These are phyloP conservation scores for human DNA, from an alignment of 2,113 vertebrate species.

Conservation along the genomic window GRCh38 chr16:48900501-48901000, in stretches of 20 bases:
- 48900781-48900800: background rate
- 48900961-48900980: too few species aligned
- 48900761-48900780: background rate
- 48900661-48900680: background rate
- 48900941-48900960: background rate
- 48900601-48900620: background rate
- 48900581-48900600: background rate
- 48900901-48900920: background rate
- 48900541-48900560: background rate
- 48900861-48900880: background rate
- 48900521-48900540: background rate
- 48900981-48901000: background rate
- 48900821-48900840: background rate
- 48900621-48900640: background rate
- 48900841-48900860: background rate
- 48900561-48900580: too few species aligned
- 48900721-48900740: background rate
- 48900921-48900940: background rate
- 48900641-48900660: fast-evolving
- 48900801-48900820: background rate
- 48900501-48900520: background rate
- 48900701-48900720: background rate
- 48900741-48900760: background rate
- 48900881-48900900: background rate
- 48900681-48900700: too few species aligned